Evolutionary conservation across 1,140 invertebrate genomes (phyloP).

Genomic region (Neodiprion fabricii): DNA sequence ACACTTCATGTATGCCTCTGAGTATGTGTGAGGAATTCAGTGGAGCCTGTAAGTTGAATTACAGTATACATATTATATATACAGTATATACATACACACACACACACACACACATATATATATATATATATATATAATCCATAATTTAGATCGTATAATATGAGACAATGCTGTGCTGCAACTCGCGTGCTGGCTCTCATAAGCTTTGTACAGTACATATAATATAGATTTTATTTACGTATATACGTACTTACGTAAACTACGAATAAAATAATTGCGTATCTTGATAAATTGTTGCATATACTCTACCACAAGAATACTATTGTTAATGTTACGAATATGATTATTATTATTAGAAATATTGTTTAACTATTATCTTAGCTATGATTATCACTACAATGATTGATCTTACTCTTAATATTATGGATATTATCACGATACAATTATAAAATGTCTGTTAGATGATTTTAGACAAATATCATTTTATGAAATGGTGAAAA

Average conservation of each 20-base stretch:
- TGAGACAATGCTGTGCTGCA: background rate
- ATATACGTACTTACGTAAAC: background rate
- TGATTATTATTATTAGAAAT: no score
- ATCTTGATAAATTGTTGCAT: no score
- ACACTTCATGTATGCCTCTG: background rate
- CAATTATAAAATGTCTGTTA: background rate
- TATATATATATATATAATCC: background rate
- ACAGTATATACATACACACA: no score
- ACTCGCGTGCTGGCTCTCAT: background rate
- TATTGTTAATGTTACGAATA: background rate
- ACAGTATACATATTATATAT: background rate
- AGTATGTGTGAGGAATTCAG: no score
- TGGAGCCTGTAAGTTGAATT: background rate
- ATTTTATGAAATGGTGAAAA: background rate
- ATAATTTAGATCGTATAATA: background rate
- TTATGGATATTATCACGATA: background rate
- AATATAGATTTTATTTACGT: background rate
- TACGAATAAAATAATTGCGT: no score
- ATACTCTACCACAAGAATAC: background rate
- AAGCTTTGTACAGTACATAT: slow-evolving; percentile 3
- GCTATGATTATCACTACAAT: no score
- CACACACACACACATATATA: no score
- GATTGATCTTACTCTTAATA: no score
- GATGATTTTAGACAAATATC: background rate
- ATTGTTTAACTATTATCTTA: no score